Base-by-base conservation (phyloP, 2,797 vertebrate genomes). In the Oceanodroma leucorhoa region DNA sequence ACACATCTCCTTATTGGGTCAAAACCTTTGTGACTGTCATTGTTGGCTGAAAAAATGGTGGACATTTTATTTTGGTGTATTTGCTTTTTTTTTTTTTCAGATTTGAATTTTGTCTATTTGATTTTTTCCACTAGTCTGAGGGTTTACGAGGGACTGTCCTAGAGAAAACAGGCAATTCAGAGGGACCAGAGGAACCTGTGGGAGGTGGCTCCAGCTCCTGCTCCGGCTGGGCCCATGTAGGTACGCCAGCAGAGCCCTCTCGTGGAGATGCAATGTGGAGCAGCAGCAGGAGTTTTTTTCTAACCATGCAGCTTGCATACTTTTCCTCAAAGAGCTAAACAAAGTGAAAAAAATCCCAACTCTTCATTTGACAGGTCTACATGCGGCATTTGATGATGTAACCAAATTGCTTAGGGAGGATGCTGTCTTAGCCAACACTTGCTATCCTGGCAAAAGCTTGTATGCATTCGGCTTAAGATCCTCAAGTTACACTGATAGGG, bases 231-330 rank as follows among this genome's bases (percentile, higher is more conserved):
- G 29, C 11, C 58, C 5, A 0, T 2, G 80, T 79, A 17, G 65
- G 10, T 14, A 69, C 15, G 2, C 70, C 92, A 20, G 90, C 95
- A 95, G 95, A 96, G 96, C 95, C 96, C 96, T 94, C 96, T 96
- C 36, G 95, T 95, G 96, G 96, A 93, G 27, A 76, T 2, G 30
- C 46, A 65, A 12, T 3, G 93, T 58, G 77, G n/a, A 95, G 66
- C 95, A 93, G 69, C 76, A 69, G 14, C 24, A 55, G 19, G 0
- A 36, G 32, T 3, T 4, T 30, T 30, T 70, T 55, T 7, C 34
- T 72, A 6, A 30, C 9, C 11, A 1, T 3, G 11, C 11, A 29
- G 20, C 16, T 80, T 38, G 2, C 34, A 4, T 0, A 2, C 14
- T 32, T 51, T 54, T 69, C 43, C 24, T 53, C 15, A 60, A 72